phyloP scores from a whole-genome alignment of 1,140 invertebrate genomes.

The Neodiprion lecontei region DNA sequence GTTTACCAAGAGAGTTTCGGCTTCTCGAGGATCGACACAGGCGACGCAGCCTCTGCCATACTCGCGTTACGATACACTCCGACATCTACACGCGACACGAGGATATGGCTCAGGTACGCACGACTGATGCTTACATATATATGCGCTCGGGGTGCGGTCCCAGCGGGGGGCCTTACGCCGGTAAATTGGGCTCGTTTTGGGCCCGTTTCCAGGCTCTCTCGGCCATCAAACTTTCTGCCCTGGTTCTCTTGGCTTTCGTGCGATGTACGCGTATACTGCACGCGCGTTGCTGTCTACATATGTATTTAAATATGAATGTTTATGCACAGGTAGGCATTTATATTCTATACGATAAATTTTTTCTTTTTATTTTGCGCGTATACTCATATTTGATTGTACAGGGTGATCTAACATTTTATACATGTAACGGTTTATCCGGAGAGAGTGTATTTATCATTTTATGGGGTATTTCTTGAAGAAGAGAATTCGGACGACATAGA shows the following conservation, averaged over 20 bases:
- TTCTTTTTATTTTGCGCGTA: too few species aligned
- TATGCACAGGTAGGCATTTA: too few species aligned
- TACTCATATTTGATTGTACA: too few species aligned
- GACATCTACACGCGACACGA: neutral
- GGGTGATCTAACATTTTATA: too few species aligned
- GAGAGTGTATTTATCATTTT: too few species aligned
- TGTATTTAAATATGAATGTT: too few species aligned
- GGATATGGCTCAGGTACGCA: neutral
- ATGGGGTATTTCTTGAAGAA: too few species aligned
- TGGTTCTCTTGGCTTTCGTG: neutral
- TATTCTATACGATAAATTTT: too few species aligned
- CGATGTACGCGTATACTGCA: too few species aligned
- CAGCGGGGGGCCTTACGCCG: neutral
- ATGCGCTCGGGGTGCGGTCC: neutral
- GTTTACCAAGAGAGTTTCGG: neutral
- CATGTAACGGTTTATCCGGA: too few species aligned
- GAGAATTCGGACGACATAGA: too few species aligned
- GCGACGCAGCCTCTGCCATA: neutral
- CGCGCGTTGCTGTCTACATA: too few species aligned
- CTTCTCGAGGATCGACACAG: neutral
- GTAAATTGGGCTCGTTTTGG: slow-evolving; percentile 2
- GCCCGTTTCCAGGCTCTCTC: neutral
- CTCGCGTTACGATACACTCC: neutral
- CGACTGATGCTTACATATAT: neutral
- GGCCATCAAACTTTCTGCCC: neutral